Evolutionary conservation across 2,797 vertebrate species (phyloP).

Genomic region (Etheostoma perlongum): DNA sequence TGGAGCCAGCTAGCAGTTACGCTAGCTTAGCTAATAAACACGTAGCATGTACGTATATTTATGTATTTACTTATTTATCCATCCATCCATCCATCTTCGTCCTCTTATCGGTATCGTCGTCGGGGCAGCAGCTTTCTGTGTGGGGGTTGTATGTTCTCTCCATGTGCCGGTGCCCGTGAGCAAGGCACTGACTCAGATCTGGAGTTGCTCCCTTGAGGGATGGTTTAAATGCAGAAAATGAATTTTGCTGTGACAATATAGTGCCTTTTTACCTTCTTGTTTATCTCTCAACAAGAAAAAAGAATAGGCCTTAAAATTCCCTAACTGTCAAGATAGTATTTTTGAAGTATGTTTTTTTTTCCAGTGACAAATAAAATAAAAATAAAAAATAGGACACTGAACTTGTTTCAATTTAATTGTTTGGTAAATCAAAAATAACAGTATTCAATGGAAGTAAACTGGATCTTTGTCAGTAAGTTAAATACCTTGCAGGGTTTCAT

Average conservation of each 20-base stretch:
- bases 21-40: background rate
- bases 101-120: no score
- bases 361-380: slow-evolving; percentile 25
- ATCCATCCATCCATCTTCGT: no score
- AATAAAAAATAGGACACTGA: slow-evolving; percentile 50
- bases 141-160: no score
- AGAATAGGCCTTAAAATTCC: fast-evolving
- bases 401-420: slow-evolving; percentile 73
- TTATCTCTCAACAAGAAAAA: background rate
- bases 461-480: slow-evolving; percentile 65
- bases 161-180: no score
- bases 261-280: no score
- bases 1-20: background rate
- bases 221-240: no score
- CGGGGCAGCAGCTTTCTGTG: no score
- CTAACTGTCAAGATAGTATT: background rate
- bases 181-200: no score
- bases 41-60: no score
- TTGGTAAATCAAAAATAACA: slow-evolving; percentile 78
- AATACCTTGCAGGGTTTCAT: slow-evolving; percentile 62
- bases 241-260: no score
- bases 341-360: background rate
- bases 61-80: no score
- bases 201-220: no score
- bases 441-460: slow-evolving; percentile 74